Evolutionary conservation across 2,888 invertebrate genomes (phyloP), one percentile per base, ranked within the genome.

Genomic region (Pseudococcus longispinus): DNA sequence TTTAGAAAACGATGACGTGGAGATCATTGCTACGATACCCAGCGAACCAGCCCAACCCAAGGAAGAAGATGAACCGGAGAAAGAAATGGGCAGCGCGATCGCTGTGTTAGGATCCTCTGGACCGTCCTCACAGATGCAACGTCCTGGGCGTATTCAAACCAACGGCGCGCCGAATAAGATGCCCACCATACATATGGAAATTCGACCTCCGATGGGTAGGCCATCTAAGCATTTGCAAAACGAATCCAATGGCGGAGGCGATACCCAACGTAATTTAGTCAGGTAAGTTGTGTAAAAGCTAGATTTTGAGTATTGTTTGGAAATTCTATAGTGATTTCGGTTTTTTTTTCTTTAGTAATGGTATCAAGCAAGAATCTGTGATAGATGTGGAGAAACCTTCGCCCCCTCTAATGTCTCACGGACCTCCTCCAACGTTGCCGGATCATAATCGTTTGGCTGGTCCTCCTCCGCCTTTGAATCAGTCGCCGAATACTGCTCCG

Each of bases 71-170:
- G 77, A 85, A 11, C 46, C 74, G 8, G 46, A 46, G 15, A 46
- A 23, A 20, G 85, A 85, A 23, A 85, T 42, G 70, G 85, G 85
- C 2, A 70, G 44, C 1, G 85, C 85, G 3, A 85, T 85, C 26
- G 77, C 74, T 32, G 85, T 85, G 2, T 23, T 85, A 18, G 85
- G 85, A 5, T 51, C 51, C 9, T 85, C 85, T 8, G 65, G 65
- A 29, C 65, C 55, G 11, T 2, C 1, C 1, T 51, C 51, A n/a
- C 18, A 15, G 51, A 6, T 51, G n/a, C 84, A n/a, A 20, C 29
- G 60, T 18, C 6, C 15, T 20, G 9, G 18, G 1, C 26, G 51
- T 3, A 42, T 84, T 13, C 65, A 18, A 37, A 32, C 65, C 29
- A 84, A 84, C 20, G 65, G 60, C 8, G 9, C 70, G 18, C 42